Evolutionary conservation across 37 sponge, comb jelly and placozoan species (phyloP).

Genomic region (Spongilla lacustris): DNA sequence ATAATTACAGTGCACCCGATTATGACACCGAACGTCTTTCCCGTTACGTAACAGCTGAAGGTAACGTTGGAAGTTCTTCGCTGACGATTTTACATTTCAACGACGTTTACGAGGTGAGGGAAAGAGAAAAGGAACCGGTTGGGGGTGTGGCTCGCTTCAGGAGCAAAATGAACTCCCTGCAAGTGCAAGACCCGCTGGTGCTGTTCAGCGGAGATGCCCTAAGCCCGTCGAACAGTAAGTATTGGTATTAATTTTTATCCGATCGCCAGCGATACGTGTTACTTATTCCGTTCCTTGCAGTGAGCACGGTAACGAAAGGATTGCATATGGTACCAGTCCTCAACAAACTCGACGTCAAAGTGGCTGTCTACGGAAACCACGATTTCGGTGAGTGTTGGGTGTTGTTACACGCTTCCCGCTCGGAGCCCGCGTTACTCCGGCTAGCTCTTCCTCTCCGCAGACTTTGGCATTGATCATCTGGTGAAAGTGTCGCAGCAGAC

Average conservation of each 20-base stretch:
- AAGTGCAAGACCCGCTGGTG: slow-evolving; percentile 56
- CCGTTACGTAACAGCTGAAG: not conserved
- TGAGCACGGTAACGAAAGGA: slow-evolving; percentile 77
- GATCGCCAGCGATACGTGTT: not conserved
- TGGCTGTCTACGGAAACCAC: slow-evolving; percentile 87
- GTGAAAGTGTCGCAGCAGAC: slow-evolving; percentile 40
- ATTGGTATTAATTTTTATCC: no score
- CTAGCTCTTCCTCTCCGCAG: slow-evolving; percentile 12
- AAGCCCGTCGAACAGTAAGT: slow-evolving; percentile 80
- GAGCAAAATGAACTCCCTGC: slow-evolving; percentile 37
- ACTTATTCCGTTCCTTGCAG: slow-evolving; percentile 23
- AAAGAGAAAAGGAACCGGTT: slow-evolving; percentile 73
- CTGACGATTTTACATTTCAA: slow-evolving; percentile 85
- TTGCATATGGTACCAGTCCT: slow-evolving; percentile 85
- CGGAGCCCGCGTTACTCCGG: no score
- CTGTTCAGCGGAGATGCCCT: slow-evolving; percentile 87
- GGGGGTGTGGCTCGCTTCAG: slow-evolving; percentile 86
- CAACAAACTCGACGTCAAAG: slow-evolving; percentile 58
- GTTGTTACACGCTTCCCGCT: not conserved
- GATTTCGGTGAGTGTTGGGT: slow-evolving; percentile 83
- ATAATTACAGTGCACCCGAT: not conserved
- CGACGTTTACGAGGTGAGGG: slow-evolving; percentile 85
- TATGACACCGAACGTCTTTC: not conserved
- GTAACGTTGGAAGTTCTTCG: not conserved
- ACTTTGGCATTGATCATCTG: slow-evolving; percentile 87